Evolutionary conservation across 2,888 invertebrate genomes (phyloP), one percentile per base, ranked within the genome.

Genomic region (Chaetogeoica ovagalla): DNA sequence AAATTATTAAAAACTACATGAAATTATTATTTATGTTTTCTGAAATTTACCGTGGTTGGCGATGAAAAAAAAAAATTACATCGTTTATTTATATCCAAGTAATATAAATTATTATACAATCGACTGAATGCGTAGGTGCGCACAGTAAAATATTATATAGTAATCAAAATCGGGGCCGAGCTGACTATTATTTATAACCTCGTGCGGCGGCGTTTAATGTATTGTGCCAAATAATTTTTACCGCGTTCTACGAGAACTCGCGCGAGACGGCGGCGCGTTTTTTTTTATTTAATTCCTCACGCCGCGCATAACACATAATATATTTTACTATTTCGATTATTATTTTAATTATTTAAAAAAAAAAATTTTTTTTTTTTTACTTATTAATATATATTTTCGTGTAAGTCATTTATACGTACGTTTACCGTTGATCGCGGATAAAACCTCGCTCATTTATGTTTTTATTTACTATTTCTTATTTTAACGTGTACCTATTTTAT

Each of bases 391-490:
- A 65, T 52, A 43, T 74, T 55, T 55, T 65, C n/a, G 57, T 7
- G 9, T 21, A n/a, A n/a, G 21, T 59, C 9, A 9, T 21, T 59
- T 15, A 21, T 23, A 39, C 23, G 48, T n/a, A 68, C 43, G 21
- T 43, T 43, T 7, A 57, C 57, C n/a, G 21, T 9, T 21, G 63
- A 74, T 21, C 43, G 43, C 43, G 43, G 43, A 43, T 9, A 63
- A 74, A 55, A 74, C 52, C 74, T 74, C 74, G 74, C 65, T 65
- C 55, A 65, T 65, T 73, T 37, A 37, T 63, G 74, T 74, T 65
- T 63, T 74, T 74, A 37, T 73, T 62, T 59, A 21, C 59, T 74
- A 63, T 39, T n/a, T 30, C 30, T 37, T 73, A 15, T 65, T 52
- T 55, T 21, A 74, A 74, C 39, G 39, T 65, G 74, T 73, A 73